Percentiles rank a stretch among this genome's conserved stretches.
phyloP scores from a whole-genome alignment of 2,888 invertebrate species.

The Microctonus hyperodae region DNA sequence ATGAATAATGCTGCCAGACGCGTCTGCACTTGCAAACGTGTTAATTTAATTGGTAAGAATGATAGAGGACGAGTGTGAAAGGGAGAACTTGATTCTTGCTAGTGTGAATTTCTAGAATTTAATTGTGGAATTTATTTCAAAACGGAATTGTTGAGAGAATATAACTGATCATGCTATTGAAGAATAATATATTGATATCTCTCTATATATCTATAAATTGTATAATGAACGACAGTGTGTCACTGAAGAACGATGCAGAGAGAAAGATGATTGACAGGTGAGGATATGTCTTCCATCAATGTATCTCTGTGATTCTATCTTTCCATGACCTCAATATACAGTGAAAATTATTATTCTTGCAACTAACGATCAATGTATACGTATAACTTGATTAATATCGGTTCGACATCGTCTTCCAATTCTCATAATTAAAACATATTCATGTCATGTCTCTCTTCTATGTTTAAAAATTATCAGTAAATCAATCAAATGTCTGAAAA shows the following conservation, averaged over 20 bases:
- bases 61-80: neutral
- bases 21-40: slow-evolving; percentile 38
- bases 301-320: neutral
- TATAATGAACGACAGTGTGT: neutral
- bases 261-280: neutral
- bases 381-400: neutral
- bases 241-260: neutral
- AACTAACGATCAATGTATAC: too few species aligned
- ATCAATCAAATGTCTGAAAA: neutral
- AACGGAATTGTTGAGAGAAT: neutral
- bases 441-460: neutral
- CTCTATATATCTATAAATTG: neutral
- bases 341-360: neutral
- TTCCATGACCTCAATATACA: neutral
- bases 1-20: slow-evolving; percentile 47
- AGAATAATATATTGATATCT: neutral
- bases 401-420: neutral
- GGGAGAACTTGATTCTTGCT: neutral
- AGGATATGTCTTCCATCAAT: neutral
- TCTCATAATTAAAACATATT: neutral
- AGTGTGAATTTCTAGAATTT: neutral
- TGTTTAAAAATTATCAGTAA: neutral
- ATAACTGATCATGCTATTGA: neutral
- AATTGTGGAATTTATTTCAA: slow-evolving; percentile 1
- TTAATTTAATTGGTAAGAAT: slow-evolving; percentile 45